Percentiles rank a stretch among this genome's conserved stretches.
Evolutionary conservation across 2,113 vertebrate species (phyloP).

Genomic region (Uropsilus gracilis): DNA sequence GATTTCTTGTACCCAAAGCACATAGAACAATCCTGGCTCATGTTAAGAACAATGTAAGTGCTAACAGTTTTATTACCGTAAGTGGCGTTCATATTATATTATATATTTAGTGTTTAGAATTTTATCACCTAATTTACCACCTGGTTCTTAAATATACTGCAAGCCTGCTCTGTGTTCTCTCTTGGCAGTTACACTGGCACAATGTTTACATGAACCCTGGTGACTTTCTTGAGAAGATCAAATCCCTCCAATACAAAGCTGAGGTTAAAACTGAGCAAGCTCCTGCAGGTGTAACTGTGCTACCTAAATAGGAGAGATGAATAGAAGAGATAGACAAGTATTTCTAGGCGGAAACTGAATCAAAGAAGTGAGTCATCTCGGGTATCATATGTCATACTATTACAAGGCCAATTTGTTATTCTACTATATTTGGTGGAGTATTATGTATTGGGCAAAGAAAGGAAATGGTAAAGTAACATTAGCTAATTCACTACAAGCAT

Average conservation of each 20-base stretch:
- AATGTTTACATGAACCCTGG: not conserved
- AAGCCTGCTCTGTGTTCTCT: not conserved
- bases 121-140: not conserved
- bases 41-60: not conserved
- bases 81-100: not conserved
- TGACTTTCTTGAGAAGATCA: conserved; percentile 35
- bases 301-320: conserved; percentile 25
- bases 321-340: conserved; percentile 28
- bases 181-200: not conserved
- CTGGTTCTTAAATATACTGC: not conserved
- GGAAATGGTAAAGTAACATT: conserved; percentile 20
- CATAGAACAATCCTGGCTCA: not conserved
- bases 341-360: conserved; percentile 57
- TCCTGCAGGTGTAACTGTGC: not conserved
- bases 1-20: not conserved
- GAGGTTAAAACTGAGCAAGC: conserved; percentile 28
- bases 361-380: conserved; percentile 27
- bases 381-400: conserved; percentile 57
- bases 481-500: conserved; percentile 48
- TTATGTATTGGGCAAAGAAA: conserved; percentile 72
- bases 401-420: conserved; percentile 61
- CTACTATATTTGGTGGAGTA: conserved; percentile 30
- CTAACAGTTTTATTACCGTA: not conserved
- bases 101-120: conserved; percentile 1
- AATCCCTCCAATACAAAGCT: conserved; percentile 58